phyloP scores from a whole-genome alignment of 2,888 invertebrate species.

The Malthinus seriepunctatus region DNA sequence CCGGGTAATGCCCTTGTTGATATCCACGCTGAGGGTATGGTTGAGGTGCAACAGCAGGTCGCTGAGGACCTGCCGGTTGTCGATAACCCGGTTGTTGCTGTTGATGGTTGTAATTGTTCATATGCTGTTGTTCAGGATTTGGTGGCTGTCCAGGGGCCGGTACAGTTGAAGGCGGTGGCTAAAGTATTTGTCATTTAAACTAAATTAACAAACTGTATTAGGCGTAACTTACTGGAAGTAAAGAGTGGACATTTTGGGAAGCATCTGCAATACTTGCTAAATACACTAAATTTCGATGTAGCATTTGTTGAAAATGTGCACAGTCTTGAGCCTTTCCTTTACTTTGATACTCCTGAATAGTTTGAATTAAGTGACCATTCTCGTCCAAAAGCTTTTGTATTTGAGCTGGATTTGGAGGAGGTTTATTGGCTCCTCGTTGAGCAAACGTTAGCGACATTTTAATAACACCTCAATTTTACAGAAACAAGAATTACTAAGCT shows the following conservation, averaged over 20 bases:
- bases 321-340: constrained; percentile 94
- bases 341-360: constrained; percentile 94
- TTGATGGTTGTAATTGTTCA: constrained; percentile 54
- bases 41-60: constrained; percentile 65
- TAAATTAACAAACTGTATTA: not conserved
- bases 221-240: constrained; percentile 76
- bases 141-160: constrained; percentile 51
- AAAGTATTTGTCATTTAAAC: constrained; percentile 48
- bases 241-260: constrained; percentile 87
- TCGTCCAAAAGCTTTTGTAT: constrained; percentile 97
- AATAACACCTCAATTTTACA: not conserved
- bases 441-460: constrained; percentile 76
- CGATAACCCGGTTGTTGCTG: constrained; percentile 57
- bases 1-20: constrained; percentile 69
- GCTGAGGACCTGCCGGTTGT: constrained; percentile 58
- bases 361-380: constrained; percentile 95
- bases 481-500: not conserved
- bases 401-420: constrained; percentile 79
- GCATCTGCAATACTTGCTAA: constrained; percentile 96
- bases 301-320: constrained; percentile 89
- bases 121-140: constrained; percentile 48
- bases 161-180: constrained; percentile 56
- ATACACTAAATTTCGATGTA: constrained; percentile 95
- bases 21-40: constrained; percentile 70
- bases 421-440: constrained; percentile 67